Conservation (phyloP, 2,888 invertebrate species). For the Nipponacmea schrenckii region DNA sequence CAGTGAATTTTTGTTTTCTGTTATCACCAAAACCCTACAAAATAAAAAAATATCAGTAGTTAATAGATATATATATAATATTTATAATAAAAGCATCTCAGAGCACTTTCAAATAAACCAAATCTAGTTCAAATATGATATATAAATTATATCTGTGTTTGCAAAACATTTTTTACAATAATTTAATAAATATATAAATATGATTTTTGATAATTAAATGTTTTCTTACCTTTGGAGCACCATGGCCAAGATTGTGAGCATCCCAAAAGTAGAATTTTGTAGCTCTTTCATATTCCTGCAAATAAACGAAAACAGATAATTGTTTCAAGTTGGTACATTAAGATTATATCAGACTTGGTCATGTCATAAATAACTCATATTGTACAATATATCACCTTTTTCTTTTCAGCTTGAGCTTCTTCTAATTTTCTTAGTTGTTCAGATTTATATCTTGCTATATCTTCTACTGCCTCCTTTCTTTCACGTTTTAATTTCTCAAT, state of each 20-base stretch:
- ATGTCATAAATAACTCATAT: too few species aligned
- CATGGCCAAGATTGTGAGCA: not conserved
- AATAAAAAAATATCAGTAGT: not conserved
- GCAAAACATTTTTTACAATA: not conserved
- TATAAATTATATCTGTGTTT: not conserved
- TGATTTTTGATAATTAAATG: not conserved
- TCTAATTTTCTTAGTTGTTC: constrained; percentile 31
- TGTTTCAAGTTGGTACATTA: too few species aligned
- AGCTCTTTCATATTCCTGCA: not conserved
- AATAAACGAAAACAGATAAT: too few species aligned
- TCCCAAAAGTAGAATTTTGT: not conserved
- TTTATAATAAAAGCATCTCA: not conserved
- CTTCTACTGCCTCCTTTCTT: constrained; percentile 37
- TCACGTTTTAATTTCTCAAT: constrained; percentile 27
- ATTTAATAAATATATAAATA: not conserved
- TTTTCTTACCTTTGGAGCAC: not conserved
- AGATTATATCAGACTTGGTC: too few species aligned
- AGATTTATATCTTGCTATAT: constrained; percentile 39
- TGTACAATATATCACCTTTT: constrained; percentile 19
- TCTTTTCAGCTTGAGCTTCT: constrained; percentile 33
- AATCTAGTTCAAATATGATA: not conserved
- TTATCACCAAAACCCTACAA: constrained; percentile 1
- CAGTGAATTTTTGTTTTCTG: constrained; percentile 19
- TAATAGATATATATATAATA: not conserved
- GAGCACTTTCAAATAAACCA: not conserved